Evolutionary conservation across 2,797 vertebrate species (phyloP).

Genomic region (Cirrhinus mrigala): DNA sequence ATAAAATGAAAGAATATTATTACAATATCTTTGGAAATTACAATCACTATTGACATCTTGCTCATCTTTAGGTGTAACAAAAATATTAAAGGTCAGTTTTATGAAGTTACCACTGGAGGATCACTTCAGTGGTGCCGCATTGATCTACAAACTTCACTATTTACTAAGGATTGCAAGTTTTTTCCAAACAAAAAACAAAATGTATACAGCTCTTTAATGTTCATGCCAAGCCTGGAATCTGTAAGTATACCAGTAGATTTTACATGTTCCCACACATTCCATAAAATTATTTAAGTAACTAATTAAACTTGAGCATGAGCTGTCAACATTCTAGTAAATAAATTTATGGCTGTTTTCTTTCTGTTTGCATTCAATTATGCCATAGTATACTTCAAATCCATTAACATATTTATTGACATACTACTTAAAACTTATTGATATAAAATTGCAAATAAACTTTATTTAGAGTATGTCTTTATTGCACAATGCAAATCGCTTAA

Average conservation of each 20-base stretch:
- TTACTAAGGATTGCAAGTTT: slow-evolving; percentile 70
- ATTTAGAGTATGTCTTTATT: no score
- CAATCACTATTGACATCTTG: neutral
- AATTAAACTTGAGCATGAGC: no score
- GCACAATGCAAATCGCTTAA: no score
- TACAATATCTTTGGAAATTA: neutral
- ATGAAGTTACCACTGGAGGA: slow-evolving; percentile 65
- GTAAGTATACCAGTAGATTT: slow-evolving; percentile 66
- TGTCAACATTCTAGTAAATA: no score
- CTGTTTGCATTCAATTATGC: no score
- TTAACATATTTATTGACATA: no score
- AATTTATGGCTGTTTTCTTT: no score
- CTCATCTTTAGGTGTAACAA: slow-evolving; percentile 71
- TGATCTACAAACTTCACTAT: slow-evolving; percentile 65
- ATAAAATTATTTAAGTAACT: no score
- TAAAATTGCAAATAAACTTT: no score
- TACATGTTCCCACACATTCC: neutral
- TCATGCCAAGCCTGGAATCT: slow-evolving; percentile 69
- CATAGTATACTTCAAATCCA: no score
- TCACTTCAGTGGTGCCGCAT: slow-evolving; percentile 60
- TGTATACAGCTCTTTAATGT: slow-evolving; percentile 74
- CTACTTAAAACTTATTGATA: no score
- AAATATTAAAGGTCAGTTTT: slow-evolving; percentile 60
- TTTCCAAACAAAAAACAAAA: slow-evolving; percentile 68
- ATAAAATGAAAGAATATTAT: neutral